These are phyloP conservation scores for Zele albiditarsus DNA, from an alignment of 2,888 invertebrate species.

Conservation along the genomic window DNA sequence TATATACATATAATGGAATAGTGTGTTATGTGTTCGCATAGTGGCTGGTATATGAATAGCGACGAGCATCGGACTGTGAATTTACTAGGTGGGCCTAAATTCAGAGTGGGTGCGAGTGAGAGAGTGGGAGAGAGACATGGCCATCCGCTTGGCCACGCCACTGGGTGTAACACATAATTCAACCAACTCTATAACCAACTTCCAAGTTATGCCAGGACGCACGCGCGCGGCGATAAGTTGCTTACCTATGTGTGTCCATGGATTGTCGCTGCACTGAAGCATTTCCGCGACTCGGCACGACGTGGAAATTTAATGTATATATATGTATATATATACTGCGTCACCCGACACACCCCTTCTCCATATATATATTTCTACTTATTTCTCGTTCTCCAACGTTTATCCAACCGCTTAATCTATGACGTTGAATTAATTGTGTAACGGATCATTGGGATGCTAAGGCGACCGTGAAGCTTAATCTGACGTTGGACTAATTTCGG, in stretches of 20 bases:
- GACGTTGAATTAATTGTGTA: conserved; percentile 28
- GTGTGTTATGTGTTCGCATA: conserved; percentile 5
- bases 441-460: conserved; percentile 29
- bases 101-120: neutral
- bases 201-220: conserved; percentile 55
- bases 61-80: conserved; percentile 24
- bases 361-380: neutral
- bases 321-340: neutral
- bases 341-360: neutral
- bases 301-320: neutral
- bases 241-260: conserved; percentile 46
- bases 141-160: conserved; percentile 49
- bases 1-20: neutral
- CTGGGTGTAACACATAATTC: conserved; percentile 63
- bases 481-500: conserved; percentile 25
- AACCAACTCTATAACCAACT: conserved; percentile 65
- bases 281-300: neutral
- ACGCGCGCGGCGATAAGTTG: conserved; percentile 52
- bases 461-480: conserved; percentile 17
- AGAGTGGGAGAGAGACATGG: conserved; percentile 17
- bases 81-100: conserved; percentile 35
- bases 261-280: conserved; percentile 1
- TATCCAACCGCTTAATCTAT: conserved; percentile 19
- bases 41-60: conserved; percentile 3
- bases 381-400: conserved; percentile 8